These are phyloP conservation scores for Micronisus gabar DNA, from an alignment of 2,113 vertebrate genomes.

Conservation along the genomic window DNA sequence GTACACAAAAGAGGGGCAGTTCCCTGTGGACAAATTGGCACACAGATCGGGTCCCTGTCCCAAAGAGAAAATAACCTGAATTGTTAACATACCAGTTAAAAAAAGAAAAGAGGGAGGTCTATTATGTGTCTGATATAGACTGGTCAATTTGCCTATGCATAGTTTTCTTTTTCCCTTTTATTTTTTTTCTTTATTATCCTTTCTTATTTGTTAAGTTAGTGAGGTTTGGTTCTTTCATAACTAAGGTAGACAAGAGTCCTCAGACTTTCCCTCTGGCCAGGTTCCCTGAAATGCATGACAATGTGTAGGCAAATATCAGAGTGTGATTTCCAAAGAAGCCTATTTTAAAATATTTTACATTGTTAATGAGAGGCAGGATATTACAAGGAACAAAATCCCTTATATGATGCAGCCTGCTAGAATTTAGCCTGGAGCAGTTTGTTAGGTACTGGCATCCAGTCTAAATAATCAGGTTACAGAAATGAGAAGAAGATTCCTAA, in stretches of 20 bases:
- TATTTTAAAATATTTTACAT: neutral
- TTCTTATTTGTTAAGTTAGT: neutral
- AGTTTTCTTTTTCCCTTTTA: neutral
- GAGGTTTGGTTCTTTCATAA: neutral
- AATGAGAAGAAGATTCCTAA: neutral
- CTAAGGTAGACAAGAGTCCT: neutral
- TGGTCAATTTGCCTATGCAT: neutral
- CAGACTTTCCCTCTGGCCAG: neutral
- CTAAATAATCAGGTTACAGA: neutral
- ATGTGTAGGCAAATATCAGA: neutral
- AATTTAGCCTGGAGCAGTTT: neutral
- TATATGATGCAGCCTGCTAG: neutral
- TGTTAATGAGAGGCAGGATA: neutral
- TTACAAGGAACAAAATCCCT: neutral
- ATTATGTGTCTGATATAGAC: neutral
- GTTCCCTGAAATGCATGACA: neutral
- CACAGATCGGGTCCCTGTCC: neutral
- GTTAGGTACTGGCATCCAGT: neutral
- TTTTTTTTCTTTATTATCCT: neutral
- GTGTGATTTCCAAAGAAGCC: neutral
- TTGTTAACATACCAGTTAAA: neutral
- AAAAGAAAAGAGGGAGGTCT: neutral
- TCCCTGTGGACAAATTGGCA: neutral
- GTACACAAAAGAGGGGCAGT: neutral
- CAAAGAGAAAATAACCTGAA: neutral